These are phyloP conservation scores for Enteromius paludinosus DNA, from an alignment of 2,797 vertebrate species.

Conservation along the genomic window DNA sequence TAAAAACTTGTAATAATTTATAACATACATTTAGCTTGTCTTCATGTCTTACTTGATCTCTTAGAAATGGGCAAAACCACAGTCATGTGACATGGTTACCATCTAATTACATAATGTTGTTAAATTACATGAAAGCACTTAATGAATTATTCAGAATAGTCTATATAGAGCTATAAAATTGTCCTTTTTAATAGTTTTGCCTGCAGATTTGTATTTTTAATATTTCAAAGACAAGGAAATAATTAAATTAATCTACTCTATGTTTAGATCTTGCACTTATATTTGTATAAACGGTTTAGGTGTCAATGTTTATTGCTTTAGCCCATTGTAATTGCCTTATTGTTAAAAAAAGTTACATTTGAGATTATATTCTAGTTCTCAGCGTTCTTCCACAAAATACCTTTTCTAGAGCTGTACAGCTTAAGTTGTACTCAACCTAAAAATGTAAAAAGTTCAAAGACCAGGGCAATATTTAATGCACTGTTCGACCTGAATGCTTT, in stretches of 20 bases:
- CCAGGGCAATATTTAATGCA: neutral
- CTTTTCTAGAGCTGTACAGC: neutral
- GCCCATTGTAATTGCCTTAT: neutral
- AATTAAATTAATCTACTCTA: neutral
- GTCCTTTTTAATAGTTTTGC: neutral
- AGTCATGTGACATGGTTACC: neutral
- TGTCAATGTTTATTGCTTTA: neutral
- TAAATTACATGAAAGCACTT: neutral
- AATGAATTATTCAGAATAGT: neutral
- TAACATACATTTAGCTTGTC: neutral
- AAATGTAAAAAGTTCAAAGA: neutral
- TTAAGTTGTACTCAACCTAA: neutral
- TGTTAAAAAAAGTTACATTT: neutral
- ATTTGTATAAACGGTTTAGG: neutral
- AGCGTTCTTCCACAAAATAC: neutral
- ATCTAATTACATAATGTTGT: neutral
- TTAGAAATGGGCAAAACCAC: neutral
- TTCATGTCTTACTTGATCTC: slow-evolving; percentile 28
- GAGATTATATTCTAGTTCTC: neutral
- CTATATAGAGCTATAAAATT: neutral
- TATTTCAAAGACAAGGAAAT: neutral
- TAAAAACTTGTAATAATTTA: slow-evolving; percentile 8
- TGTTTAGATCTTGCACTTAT: neutral
- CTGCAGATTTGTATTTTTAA: neutral
- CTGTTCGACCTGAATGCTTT: slow-evolving; percentile 7